A percentile compares a stretch with the other conserved stretches of the same genome.
phyloP scores from a whole-genome alignment of 2,888 invertebrate genomes.

The Athalia rosae region DNA sequence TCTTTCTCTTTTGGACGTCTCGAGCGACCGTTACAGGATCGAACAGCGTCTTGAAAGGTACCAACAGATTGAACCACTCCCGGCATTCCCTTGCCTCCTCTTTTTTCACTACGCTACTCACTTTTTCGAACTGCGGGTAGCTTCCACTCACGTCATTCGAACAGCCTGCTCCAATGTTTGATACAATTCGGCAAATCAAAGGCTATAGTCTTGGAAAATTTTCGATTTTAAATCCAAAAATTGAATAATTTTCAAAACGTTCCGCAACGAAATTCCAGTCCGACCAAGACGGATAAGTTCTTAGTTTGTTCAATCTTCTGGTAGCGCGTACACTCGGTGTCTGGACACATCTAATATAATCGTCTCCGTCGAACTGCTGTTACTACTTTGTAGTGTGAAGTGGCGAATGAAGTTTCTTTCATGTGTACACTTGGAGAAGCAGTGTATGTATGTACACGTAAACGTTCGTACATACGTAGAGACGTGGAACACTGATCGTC shows the following conservation, averaged over 20 bases:
- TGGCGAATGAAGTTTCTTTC: conserved; percentile 17
- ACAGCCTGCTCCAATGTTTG: conserved; percentile 23
- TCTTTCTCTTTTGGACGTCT: conserved; percentile 25
- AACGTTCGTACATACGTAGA: background rate
- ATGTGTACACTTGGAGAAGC: background rate
- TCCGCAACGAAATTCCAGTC: no score
- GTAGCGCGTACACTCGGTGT: no score
- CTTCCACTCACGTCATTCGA: conserved; percentile 8
- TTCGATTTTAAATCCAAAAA: no score
- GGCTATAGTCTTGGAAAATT: no score
- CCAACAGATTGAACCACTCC: conserved; percentile 40
- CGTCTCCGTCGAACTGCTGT: no score
- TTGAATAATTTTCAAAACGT: no score
- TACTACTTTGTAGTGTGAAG: background rate
- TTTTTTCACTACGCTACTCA: background rate
- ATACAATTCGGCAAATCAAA: conserved; percentile 3
- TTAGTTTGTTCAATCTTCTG: no score
- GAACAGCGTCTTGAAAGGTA: conserved; percentile 35
- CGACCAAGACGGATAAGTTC: no score
- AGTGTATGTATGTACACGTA: no score
- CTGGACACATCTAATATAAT: no score
- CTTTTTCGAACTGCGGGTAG: background rate
- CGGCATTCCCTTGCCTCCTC: background rate
- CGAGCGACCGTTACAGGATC: conserved; percentile 26
- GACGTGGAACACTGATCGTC: background rate